Evolutionary conservation across 2,888 invertebrate species (phyloP), one percentile per base, ranked within the genome.

Genomic region (Volucella zonaria): DNA sequence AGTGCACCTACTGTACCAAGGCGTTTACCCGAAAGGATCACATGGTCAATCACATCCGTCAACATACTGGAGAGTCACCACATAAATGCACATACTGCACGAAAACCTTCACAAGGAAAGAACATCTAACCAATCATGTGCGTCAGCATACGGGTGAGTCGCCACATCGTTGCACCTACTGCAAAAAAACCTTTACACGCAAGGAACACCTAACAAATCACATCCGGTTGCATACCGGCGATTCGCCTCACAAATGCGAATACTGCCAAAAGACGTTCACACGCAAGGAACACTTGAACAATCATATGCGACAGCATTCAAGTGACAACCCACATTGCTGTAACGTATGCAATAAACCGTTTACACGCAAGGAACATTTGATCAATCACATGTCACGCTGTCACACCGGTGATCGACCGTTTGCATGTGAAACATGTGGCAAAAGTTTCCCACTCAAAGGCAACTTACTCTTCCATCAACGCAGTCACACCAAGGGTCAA

Each of bases 191-290:
- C 9, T 97, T 97, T 91, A 96, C 96, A 4, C 93, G 97, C 61
- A 97, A 97, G 91, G 97, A 97, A 90, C 97, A 97, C 91, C 93
- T 97, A 86, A 96, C 96, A 92, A 96, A 96, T 92, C 97, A 97
- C 89, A 95, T 96, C 3, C 93, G 96, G 82, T 95, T 96, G 95
- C 94, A 95, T 91, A 95, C 95, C 54, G 95, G 96, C 80, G 96
- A 96, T 91, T 96, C 96, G 90, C 96, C 96, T 0, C 96, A 96
- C 89, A 95, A 95, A 86, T 97, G 97, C 92, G 95, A 96, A 64
- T 95, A 95, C 89, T 97, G 97, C 92, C 96, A 96, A 87, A 97
- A 97, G 92, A 95, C 96, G 31, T 97, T 97, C 90, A 96, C 96
- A 3, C 93, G 97, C 54, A 97, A 97, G 92, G 96, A 96, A 92